phyloP scores from a whole-genome alignment of 1,140 invertebrate genomes.

The Thereuonema tuberculata region DNA sequence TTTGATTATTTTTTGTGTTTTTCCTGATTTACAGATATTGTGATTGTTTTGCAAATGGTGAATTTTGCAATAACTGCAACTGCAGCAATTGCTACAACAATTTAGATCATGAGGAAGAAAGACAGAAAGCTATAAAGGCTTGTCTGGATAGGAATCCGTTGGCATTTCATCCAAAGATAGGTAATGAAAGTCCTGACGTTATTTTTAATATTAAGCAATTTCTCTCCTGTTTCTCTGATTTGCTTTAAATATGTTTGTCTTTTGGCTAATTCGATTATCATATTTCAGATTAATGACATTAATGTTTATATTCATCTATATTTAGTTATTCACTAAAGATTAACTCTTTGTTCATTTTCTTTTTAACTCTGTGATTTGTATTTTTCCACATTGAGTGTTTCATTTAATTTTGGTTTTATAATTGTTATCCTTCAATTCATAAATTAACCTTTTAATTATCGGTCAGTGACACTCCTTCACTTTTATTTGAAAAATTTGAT shows the following conservation, averaged over 20 bases:
- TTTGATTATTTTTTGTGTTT: neutral
- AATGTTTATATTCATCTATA: too few species aligned
- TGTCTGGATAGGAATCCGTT: constrained; percentile 88
- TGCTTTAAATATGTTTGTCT: constrained; percentile 15
- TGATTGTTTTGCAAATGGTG: constrained; percentile 99
- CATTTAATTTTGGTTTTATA: too few species aligned
- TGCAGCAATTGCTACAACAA: constrained; percentile 98
- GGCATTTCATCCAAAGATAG: constrained; percentile 96
- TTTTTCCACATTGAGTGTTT: too few species aligned
- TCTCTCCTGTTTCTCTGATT: neutral
- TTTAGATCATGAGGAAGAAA: constrained; percentile 84
- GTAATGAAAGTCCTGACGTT: constrained; percentile 49
- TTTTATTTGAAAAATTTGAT: too few species aligned
- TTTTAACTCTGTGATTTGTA: too few species aligned
- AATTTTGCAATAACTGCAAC: constrained; percentile 97
- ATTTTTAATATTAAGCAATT: constrained; percentile 6
- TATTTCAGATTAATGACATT: too few species aligned
- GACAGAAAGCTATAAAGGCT: constrained; percentile 81
- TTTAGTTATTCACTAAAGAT: too few species aligned
- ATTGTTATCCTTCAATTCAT: too few species aligned
- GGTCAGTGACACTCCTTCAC: too few species aligned
- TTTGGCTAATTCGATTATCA: constrained; percentile 9
- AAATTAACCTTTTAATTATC: too few species aligned
- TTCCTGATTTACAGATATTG: constrained; percentile 56
- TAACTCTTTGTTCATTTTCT: too few species aligned